Evolutionary conservation across 2,888 invertebrate species (phyloP).

Genomic region (Leptura quadrifasciata): DNA sequence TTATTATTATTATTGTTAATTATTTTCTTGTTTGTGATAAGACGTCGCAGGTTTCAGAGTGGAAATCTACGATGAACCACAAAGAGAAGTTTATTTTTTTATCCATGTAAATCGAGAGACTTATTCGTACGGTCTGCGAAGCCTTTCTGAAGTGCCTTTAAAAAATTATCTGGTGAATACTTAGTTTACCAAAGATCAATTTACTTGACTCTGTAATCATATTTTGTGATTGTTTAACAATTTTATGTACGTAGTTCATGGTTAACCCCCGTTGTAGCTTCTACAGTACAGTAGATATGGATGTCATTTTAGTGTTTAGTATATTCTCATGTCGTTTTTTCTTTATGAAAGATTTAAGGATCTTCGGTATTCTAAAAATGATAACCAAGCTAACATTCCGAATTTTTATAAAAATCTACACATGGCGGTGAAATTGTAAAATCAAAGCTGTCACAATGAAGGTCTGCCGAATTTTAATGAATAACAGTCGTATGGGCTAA

Average conservation of each 20-base stretch:
- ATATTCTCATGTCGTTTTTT: too few species aligned
- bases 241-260: too few species aligned
- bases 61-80: not conserved
- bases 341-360: too few species aligned
- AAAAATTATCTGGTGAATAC: not conserved
- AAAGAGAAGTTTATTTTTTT: not conserved
- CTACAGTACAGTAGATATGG: too few species aligned
- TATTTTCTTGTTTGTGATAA: not conserved
- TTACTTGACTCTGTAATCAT: too few species aligned
- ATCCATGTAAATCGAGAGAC: not conserved
- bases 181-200: not conserved
- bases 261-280: too few species aligned
- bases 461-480: too few species aligned
- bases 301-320: too few species aligned
- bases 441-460: not conserved
- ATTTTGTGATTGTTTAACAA: too few species aligned
- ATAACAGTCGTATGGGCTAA: too few species aligned
- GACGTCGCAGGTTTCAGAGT: not conserved
- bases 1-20: conserved; percentile 6
- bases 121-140: not conserved
- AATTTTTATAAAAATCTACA: conserved; percentile 15
- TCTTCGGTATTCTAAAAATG: not conserved
- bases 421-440: not conserved
- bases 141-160: conserved; percentile 31
- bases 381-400: conserved; percentile 25